Evolutionary conservation across 2,113 vertebrate species (phyloP).

Genomic region (Numida meleagris): DNA sequence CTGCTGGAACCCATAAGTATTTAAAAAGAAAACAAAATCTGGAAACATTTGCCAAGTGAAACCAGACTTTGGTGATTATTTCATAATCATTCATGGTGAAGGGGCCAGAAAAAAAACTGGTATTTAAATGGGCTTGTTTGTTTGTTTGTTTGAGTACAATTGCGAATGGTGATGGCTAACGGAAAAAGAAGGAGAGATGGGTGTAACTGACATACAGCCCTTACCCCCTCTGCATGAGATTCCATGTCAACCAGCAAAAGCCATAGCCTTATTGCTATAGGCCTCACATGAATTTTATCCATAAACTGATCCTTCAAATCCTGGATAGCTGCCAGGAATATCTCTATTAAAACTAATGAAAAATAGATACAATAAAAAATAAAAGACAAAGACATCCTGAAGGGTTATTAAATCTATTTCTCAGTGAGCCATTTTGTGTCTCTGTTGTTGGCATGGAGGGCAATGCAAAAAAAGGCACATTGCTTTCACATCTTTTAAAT

Average conservation of each 20-base stretch:
- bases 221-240: neutral
- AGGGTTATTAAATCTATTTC: neutral
- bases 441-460: neutral
- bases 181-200: neutral
- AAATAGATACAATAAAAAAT: neutral
- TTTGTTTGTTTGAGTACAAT: conserved; percentile 10
- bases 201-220: neutral
- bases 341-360: neutral
- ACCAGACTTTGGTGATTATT: neutral
- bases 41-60: neutral
- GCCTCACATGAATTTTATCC: neutral
- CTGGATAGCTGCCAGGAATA: neutral
- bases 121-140: conserved; percentile 2
- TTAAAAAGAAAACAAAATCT: conserved; percentile 41
- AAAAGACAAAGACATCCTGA: neutral
- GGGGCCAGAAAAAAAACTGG: neutral
- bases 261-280: neutral
- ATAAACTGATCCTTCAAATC: neutral
- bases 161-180: neutral
- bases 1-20: neutral
- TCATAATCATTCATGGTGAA: neutral
- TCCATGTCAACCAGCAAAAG: neutral
- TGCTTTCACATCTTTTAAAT: neutral
- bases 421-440: neutral
- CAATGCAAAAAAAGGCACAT: neutral